These are phyloP conservation scores for Chrysopilus asiliformis DNA, from an alignment of 2,888 invertebrate species.

Conservation along the genomic window DNA sequence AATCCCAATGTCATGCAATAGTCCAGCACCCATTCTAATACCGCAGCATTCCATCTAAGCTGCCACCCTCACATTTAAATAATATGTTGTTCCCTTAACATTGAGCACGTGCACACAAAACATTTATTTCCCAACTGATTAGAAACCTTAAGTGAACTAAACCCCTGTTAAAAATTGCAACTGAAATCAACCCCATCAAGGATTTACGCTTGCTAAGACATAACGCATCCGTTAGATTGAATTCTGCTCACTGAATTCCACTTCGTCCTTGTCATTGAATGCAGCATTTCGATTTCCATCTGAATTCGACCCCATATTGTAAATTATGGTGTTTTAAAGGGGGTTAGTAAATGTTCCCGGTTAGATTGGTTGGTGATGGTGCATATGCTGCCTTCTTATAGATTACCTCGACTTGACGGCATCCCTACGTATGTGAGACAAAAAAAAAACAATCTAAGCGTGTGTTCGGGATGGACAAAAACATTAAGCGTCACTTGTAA, in stretches of 20 bases:
- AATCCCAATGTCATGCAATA: constrained; percentile 19
- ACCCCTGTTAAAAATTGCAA: too few relatives aligned
- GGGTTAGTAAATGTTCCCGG: too few relatives aligned
- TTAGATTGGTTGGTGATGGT: too few relatives aligned
- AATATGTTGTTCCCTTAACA: too few relatives aligned
- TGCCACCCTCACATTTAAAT: too few relatives aligned
- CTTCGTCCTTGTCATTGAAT: too few relatives aligned
- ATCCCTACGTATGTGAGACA: too few relatives aligned
- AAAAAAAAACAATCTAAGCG: too few relatives aligned
- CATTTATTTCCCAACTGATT: constrained; percentile 14
- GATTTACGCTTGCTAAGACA: not conserved
- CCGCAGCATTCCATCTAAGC: not conserved
- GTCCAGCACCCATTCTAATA: constrained; percentile 1
- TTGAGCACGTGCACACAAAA: constrained; percentile 14
- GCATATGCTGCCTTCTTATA: constrained; percentile 10
- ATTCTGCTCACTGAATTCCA: too few relatives aligned
- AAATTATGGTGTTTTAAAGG: too few relatives aligned
- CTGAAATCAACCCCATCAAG: constrained; percentile 5
- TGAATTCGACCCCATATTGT: too few relatives aligned
- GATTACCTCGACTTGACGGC: not conserved
- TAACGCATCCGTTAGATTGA: not conserved
- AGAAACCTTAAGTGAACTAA: constrained; percentile 13
- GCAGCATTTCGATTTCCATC: not conserved
- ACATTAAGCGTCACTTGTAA: constrained; percentile 12
- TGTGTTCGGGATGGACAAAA: too few relatives aligned